Conservation (phyloP, 1,140 invertebrate genomes). For the Aphelenchoides fujianensis region DNA sequence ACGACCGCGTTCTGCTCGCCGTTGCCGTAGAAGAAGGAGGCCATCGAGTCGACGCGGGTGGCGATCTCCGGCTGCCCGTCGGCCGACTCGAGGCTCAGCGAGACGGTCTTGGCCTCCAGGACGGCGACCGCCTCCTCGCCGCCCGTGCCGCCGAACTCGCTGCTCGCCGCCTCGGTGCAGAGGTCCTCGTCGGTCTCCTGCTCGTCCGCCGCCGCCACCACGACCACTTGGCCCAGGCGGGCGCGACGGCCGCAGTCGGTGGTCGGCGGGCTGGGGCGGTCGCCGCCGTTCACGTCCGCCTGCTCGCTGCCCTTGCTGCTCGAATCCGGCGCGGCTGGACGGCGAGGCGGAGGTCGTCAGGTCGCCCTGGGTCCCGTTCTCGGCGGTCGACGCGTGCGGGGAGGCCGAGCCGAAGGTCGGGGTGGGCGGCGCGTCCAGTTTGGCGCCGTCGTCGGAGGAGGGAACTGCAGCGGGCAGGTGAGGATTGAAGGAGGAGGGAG, state of each 20-base stretch:
- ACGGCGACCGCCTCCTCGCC: not conserved
- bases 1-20: not conserved
- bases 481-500: too few species aligned
- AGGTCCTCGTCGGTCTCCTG: not conserved
- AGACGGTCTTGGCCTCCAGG: not conserved
- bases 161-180: not conserved
- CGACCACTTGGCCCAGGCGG: not conserved
- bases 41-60: not conserved
- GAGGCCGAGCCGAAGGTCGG: not conserved
- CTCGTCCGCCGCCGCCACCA: not conserved
- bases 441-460: not conserved
- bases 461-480: too few species aligned
- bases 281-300: not conserved
- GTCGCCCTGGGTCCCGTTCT: not conserved
- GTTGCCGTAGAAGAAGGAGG: not conserved
- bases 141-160: not conserved
- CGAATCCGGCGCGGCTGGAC: not conserved
- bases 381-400: not conserved
- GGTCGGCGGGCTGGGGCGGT: not conserved
- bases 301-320: not conserved
- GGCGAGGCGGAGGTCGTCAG: not conserved
- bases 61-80: not conserved
- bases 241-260: not conserved
- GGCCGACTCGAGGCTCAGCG: not conserved
- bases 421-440: not conserved